phyloP scores from a whole-genome alignment of 1,140 invertebrate species.

The Sminthurides bifidus region DNA sequence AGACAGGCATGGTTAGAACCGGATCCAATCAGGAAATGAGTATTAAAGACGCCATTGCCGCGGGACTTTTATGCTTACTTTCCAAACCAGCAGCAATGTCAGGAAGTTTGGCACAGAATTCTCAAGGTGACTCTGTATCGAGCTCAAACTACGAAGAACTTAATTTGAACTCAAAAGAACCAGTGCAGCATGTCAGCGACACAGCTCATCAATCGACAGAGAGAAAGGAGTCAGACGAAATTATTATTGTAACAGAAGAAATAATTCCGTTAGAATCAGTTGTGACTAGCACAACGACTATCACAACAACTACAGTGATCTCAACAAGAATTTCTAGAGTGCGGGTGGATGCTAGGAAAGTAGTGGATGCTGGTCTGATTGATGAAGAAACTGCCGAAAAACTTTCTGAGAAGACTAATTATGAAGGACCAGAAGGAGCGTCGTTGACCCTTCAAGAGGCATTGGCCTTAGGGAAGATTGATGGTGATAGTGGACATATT shows the following conservation, averaged over 20 bases:
- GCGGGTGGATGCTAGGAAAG: conserved; percentile 46
- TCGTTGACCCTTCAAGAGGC: conserved; percentile 60
- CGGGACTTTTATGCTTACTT: too few relatives aligned
- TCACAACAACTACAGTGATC: conserved; percentile 26
- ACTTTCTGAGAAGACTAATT: conserved; percentile 48
- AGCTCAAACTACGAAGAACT: too few relatives aligned
- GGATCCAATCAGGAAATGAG: conserved; percentile 46
- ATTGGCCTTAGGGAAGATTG: conserved; percentile 57
- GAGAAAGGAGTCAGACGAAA: conserved; percentile 1
- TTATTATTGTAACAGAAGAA: conserved; percentile 21
- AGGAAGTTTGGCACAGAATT: too few relatives aligned
- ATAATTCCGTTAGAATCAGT: conserved; percentile 25
- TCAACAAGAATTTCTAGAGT: conserved; percentile 26
- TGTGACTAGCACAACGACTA: conserved; percentile 26
- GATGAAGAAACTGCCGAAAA: conserved; percentile 58
- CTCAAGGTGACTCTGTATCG: neutral
- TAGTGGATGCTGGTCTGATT: conserved; percentile 57
- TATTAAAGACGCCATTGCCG: conserved; percentile 50
- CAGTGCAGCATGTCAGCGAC: neutral
- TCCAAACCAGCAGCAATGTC: too few relatives aligned
- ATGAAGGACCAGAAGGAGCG: conserved; percentile 44
- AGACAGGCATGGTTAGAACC: conserved; percentile 57
- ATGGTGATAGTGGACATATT: conserved; percentile 62
- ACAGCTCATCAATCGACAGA: neutral
- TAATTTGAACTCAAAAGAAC: neutral